Evolutionary conservation across 2,797 vertebrate genomes (phyloP).

Genomic region (Rhinoraja longicauda): DNA sequence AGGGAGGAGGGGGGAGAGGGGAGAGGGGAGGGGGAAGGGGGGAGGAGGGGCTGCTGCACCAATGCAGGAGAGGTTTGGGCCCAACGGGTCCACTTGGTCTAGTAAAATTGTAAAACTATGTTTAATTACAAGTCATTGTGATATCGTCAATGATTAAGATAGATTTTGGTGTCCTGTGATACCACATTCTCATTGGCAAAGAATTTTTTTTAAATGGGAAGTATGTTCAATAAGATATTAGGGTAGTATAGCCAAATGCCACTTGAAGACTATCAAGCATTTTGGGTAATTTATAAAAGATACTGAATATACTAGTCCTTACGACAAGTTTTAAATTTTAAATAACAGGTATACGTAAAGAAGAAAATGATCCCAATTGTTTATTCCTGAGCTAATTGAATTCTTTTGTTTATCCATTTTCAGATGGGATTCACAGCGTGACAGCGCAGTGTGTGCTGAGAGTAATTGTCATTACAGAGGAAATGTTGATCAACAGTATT

Average conservation of each 20-base stretch:
- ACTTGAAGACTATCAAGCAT: not conserved
- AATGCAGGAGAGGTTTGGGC: no score
- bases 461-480: constrained; percentile 92
- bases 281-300: not conserved
- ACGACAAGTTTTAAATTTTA: not conserved
- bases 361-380: not conserved
- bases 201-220: not conserved
- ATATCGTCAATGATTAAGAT: not conserved
- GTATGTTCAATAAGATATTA: not conserved
- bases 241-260: not conserved
- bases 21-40: no score
- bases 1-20: no score
- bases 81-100: no score
- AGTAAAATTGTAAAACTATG: not conserved
- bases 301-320: not conserved
- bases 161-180: not conserved
- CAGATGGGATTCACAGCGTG: constrained; percentile 88
- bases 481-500: constrained; percentile 91
- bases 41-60: no score
- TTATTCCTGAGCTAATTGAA: not conserved
- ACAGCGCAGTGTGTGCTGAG: constrained; percentile 85
- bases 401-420: constrained; percentile 39
- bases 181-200: not conserved
- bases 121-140: not conserved
- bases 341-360: not conserved